Conservation (phyloP, 2,888 invertebrate genomes). For the Gisinianus flammeolus region DNA sequence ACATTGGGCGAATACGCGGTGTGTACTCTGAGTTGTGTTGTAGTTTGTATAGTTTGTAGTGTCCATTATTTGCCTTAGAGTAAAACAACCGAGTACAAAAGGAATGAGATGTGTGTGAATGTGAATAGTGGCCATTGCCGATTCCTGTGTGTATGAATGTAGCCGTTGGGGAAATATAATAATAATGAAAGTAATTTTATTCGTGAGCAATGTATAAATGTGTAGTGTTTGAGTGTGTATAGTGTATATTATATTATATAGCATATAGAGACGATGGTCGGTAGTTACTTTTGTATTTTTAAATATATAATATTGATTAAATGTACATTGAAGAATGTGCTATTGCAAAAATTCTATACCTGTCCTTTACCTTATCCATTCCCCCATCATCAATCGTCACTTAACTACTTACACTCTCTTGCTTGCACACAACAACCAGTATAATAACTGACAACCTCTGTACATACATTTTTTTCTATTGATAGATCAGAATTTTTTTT, state of each 20-base stretch:
- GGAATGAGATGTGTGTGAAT: not conserved
- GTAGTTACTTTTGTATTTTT: not conserved
- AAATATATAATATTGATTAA: not conserved
- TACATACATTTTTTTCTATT: too few species aligned
- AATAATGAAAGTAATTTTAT: conserved; percentile 16
- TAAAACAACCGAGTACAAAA: too few species aligned
- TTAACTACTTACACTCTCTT: not conserved
- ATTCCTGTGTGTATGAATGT: not conserved
- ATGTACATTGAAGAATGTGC: not conserved
- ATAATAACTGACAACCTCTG: too few species aligned
- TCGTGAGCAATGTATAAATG: conserved; percentile 5
- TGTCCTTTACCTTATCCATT: too few species aligned
- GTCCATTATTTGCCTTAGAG: too few species aligned
- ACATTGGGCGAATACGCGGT: too few species aligned
- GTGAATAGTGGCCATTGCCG: not conserved
- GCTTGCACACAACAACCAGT: too few species aligned
- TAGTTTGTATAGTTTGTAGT: not conserved
- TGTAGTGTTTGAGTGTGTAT: not conserved
- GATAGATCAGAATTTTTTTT: too few species aligned
- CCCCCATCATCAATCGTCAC: not conserved
- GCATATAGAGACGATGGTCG: not conserved
- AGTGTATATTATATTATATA: not conserved
- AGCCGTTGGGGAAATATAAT: not conserved
- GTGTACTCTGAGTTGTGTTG: not conserved
- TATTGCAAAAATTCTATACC: too few species aligned